Base-by-base conservation (phyloP, 1,140 invertebrate genomes). In the Drosophila eugracilis region DNA sequence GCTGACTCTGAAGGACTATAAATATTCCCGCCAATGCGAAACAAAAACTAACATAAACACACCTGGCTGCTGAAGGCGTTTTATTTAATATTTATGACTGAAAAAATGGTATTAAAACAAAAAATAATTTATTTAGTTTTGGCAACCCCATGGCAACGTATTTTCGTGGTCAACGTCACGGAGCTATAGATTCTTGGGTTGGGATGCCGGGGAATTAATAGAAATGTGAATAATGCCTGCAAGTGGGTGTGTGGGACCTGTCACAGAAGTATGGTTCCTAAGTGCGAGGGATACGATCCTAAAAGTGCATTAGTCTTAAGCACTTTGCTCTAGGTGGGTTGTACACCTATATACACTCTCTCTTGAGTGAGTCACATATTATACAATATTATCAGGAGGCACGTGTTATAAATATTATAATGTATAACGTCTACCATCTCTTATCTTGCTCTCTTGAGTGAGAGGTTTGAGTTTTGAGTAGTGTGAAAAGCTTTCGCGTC, bases 81-180 rank as follows among this genome's bases (percentile, higher is more conserved):
- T 53, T 67, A 26, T 67, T 52, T 62, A 44, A 69, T 69, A 69
- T 69, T 53, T 69, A 67, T 65, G 44, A 14, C 4, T 12, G 17
- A 32, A 28, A 63, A 26, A n/a, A 42, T 19, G 30, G 44, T 36
- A 44, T 60, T 36, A 30, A 44, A 52, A 67, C n/a, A 67, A 24
- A 45, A 17, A 39, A 60, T 15, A 30, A 58, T 49, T 63, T 48
- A 69, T 69, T 67, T 67, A 32, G 37, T 67, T 67, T 69, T 30
- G 30, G 48, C 3, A 45, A 45, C 19, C 37, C 59, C 65, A 53
- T 67, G 65, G 65, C 65, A 67, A 67, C 65, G 37, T 67, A 75
- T 76, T 80, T 75, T 80, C 59, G 73, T 67, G 67, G 73, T 77
- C 78, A 70, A 84, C 78, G 78, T 83, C 78, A 84, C 52, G 45